These are phyloP conservation scores for Helostoma temminkii DNA, from an alignment of 2,797 vertebrate genomes.

Conservation along the genomic window DNA sequence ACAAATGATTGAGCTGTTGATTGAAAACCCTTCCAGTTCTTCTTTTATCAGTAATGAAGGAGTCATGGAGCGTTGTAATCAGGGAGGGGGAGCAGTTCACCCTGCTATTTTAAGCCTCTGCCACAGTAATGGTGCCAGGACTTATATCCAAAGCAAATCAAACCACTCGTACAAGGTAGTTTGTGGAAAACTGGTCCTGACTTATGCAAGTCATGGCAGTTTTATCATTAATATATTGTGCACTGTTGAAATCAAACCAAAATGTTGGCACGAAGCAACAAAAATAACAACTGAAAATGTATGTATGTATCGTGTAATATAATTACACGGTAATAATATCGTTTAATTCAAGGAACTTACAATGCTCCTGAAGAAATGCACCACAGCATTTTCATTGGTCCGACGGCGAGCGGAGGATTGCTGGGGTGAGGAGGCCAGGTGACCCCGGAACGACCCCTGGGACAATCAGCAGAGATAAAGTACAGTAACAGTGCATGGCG, in stretches of 20 bases:
- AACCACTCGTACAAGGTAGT: not conserved
- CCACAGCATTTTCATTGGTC: conserved; percentile 83
- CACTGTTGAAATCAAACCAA: not conserved
- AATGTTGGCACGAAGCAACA: conserved; percentile 8
- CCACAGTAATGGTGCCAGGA: conserved; percentile 4
- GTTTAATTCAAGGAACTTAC: conserved; percentile 68
- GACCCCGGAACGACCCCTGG: conserved; percentile 87
- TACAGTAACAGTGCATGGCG: not conserved
- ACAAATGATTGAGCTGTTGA: conserved; percentile 21
- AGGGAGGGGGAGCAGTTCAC: conserved; percentile 19
- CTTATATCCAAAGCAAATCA: conserved; percentile 5
- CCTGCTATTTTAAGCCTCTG: not conserved
- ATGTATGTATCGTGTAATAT: too few relatives aligned
- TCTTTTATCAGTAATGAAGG: conserved; percentile 15
- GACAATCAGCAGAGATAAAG: not conserved
- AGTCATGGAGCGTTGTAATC: conserved; percentile 26
- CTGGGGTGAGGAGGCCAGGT: conserved; percentile 82
- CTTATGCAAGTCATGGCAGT: not conserved
- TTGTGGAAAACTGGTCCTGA: not conserved
- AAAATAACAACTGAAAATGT: not conserved
- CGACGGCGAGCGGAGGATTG: conserved; percentile 81
- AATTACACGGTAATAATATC: too few relatives aligned
- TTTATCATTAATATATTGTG: not conserved
- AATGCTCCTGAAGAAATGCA: conserved; percentile 87
- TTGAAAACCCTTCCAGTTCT: not conserved